phyloP scores from a whole-genome alignment of 2,888 invertebrate species.

The Epirrita christyi region DNA sequence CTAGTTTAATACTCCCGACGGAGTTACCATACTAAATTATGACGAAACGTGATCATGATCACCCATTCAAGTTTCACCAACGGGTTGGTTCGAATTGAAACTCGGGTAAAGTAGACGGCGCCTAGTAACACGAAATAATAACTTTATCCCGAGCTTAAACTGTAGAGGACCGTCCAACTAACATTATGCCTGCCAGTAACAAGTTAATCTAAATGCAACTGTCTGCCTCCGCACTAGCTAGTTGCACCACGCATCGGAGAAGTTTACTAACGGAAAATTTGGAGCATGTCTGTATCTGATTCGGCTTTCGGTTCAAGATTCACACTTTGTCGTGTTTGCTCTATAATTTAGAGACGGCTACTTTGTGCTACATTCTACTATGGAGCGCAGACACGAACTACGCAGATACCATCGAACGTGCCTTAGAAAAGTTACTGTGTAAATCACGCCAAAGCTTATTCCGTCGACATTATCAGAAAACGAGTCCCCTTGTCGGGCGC shows the following conservation, averaged over 20 bases:
- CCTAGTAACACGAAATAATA: conserved; percentile 82
- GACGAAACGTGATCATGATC: conserved; percentile 69
- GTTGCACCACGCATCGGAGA: conserved; percentile 74
- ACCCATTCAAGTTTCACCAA: conserved; percentile 79
- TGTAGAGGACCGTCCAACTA: conserved; percentile 78
- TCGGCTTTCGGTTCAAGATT: conserved; percentile 49
- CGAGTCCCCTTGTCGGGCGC: conserved; percentile 68
- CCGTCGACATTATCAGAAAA: conserved; percentile 73
- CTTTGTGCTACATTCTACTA: conserved; percentile 32
- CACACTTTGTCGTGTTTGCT: conserved; percentile 46
- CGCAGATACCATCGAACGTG: conserved; percentile 53
- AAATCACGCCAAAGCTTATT: conserved; percentile 69
- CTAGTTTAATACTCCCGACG: conserved; percentile 62
- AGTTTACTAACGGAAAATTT: conserved; percentile 79
- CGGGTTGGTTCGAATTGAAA: conserved; percentile 75
- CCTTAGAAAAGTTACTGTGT: conserved; percentile 65
- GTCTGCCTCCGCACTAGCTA: conserved; percentile 68
- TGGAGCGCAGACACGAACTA: conserved; percentile 40
- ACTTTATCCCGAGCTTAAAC: conserved; percentile 79
- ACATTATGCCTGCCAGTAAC: conserved; percentile 83
- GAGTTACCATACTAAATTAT: conserved; percentile 68
- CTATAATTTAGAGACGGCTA: conserved; percentile 28
- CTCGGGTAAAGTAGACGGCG: conserved; percentile 77
- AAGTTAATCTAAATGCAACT: conserved; percentile 83
- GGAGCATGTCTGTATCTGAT: conserved; percentile 66